phyloP scores from a whole-genome alignment of 2,797 vertebrate species.

The Acomys russatus region DNA sequence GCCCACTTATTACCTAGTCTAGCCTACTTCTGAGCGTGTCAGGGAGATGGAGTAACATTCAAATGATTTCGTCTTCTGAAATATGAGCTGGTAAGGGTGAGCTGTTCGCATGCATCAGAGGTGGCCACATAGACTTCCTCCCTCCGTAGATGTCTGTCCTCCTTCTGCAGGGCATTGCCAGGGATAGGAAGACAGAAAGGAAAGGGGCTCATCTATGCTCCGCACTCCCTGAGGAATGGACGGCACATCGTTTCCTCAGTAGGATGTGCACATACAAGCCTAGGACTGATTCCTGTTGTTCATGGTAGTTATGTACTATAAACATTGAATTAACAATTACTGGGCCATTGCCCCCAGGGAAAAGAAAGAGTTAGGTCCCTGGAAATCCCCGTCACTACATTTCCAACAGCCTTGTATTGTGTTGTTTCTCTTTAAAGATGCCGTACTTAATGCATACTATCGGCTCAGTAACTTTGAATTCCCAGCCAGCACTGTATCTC shows the following conservation, averaged over 20 bases:
- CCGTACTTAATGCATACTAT: background rate
- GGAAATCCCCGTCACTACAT: background rate
- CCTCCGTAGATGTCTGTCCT: background rate
- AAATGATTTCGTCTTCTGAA: slow-evolving; percentile 52
- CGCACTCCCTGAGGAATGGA: background rate
- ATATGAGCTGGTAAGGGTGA: background rate
- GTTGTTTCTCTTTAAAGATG: slow-evolving; percentile 56
- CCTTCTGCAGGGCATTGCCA: background rate
- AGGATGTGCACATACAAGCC: background rate
- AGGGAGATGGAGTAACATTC: background rate
- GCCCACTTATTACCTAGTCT: slow-evolving; percentile 66
- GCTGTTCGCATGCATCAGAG: background rate
- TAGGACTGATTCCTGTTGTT: background rate
- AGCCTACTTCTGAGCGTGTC: slow-evolving; percentile 55
- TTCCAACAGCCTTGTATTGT: background rate
- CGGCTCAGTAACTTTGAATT: background rate
- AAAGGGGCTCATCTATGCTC: background rate
- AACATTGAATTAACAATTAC: slow-evolving; percentile 18
- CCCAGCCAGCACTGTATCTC: background rate
- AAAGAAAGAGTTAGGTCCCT: slow-evolving; percentile 41
- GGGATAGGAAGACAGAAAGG: background rate
- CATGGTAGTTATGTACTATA: background rate
- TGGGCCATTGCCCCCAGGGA: background rate
- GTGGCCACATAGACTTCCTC: background rate
- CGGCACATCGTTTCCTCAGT: background rate